phyloP scores from a whole-genome alignment of 2,113 vertebrate genomes.

The Bostrychus sinensis region DNA sequence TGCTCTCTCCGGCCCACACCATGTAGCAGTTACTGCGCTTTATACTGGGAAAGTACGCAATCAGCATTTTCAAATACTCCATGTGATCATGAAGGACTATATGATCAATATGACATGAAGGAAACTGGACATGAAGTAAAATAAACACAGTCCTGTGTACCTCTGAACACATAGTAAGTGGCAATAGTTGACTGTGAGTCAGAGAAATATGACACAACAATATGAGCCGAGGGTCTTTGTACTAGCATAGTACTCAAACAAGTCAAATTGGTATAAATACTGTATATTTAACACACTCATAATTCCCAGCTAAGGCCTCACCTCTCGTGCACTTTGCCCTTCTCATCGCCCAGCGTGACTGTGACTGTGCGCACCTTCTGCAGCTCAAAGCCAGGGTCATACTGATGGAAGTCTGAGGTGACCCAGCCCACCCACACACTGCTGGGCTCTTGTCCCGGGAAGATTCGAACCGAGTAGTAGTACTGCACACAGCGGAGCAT shows the following conservation, averaged over 20 bases:
- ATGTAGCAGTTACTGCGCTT: slow-evolving; percentile 99
- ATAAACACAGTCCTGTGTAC: neutral
- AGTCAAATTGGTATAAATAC: no score
- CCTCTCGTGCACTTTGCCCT: slow-evolving; percentile 98
- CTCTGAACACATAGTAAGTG: neutral
- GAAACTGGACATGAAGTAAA: neutral
- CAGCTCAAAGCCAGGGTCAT: slow-evolving; percentile 89
- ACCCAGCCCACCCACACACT: slow-evolving; percentile 98
- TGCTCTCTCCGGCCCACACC: slow-evolving; percentile 95
- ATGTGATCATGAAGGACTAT: no score
- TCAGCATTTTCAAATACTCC: no score
- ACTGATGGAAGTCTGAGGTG: slow-evolving; percentile 95
- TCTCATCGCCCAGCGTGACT: slow-evolving; percentile 94
- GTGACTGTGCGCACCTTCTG: slow-evolving; percentile 92
- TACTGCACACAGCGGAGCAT: slow-evolving; percentile 79
- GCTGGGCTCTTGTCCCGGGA: slow-evolving; percentile 94
- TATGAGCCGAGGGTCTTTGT: no score
- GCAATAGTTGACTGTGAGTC: no score
- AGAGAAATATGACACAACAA: no score
- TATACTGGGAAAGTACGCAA: slow-evolving; percentile 76
- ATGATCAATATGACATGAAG: no score
- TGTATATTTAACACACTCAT: no score
- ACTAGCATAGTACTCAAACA: no score
- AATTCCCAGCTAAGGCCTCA: no score
- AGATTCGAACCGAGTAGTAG: slow-evolving; percentile 94